Conservation (phyloP, 2,888 invertebrate species). For the Cremastinae sp. region DNA sequence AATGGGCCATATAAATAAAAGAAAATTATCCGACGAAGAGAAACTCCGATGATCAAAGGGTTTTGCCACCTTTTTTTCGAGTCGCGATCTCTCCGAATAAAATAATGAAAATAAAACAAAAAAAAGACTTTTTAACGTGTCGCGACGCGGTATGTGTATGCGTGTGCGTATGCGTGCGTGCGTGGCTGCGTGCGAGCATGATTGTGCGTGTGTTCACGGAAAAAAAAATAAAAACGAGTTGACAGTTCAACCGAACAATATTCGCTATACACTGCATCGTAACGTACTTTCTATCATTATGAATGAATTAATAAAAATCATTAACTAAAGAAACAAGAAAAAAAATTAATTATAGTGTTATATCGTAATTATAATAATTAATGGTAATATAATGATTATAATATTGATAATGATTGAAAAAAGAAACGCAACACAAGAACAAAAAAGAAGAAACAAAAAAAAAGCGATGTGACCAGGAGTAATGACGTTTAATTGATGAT, state of each 20-base stretch:
- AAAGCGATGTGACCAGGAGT: constrained; percentile 63
- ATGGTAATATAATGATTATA: constrained; percentile 78
- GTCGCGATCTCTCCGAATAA: constrained; percentile 39
- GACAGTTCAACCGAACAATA: constrained; percentile 66
- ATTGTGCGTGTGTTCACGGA: constrained; percentile 48
- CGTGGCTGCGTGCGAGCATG: constrained; percentile 38
- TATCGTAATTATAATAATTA: constrained; percentile 79
- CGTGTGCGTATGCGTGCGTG: constrained; percentile 25
- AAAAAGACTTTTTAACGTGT: constrained; percentile 57
- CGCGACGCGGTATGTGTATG: constrained; percentile 66
- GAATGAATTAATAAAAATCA: constrained; percentile 69
- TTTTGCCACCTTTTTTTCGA: constrained; percentile 58
- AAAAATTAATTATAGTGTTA: constrained; percentile 76
- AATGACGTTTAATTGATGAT: constrained; percentile 74
- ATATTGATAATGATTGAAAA: constrained; percentile 72
- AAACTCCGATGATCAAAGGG: constrained; percentile 59
- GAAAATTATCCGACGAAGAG: constrained; percentile 53
- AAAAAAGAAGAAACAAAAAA: constrained; percentile 67
- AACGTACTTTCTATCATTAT: constrained; percentile 75
- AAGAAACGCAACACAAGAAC: constrained; percentile 61
- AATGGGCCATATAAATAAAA: constrained; percentile 20
- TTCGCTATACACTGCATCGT: constrained; percentile 72
- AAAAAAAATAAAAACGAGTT: constrained; percentile 43
- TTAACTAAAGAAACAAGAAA: constrained; percentile 60
- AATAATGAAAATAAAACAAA: constrained; percentile 24